Conservation (phyloP, 2,888 invertebrate genomes). For the Chironomus tentans region DNA sequence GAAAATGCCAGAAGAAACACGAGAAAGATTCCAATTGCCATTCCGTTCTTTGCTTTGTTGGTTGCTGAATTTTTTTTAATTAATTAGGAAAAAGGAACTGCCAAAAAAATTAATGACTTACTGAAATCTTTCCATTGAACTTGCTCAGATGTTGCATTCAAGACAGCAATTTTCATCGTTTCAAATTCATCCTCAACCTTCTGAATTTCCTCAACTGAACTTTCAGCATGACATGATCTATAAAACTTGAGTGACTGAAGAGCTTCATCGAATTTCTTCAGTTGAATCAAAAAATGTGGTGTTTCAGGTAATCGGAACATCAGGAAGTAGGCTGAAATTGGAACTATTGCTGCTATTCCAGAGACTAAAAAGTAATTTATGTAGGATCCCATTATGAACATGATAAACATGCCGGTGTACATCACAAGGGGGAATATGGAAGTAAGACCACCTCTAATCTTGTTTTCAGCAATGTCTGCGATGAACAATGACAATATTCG, state of each 20-base stretch:
- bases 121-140: conserved; percentile 28
- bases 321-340: conserved; percentile 23
- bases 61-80: conserved; percentile 17
- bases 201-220: background rate
- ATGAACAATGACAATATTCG: conserved; percentile 37
- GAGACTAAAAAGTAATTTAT: conserved; percentile 28
- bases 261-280: conserved; percentile 25
- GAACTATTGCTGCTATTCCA: conserved; percentile 27
- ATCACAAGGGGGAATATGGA: conserved; percentile 28
- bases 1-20: conserved; percentile 28
- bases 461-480: conserved; percentile 38
- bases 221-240: conserved; percentile 6
- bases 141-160: background rate
- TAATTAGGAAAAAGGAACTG: no score
- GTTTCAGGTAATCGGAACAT: conserved; percentile 29
- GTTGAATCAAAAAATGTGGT: conserved; percentile 28
- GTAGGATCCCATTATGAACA: conserved; percentile 29
- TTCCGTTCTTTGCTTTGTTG: conserved; percentile 12
- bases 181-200: background rate
- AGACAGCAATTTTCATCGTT: background rate
- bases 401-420: conserved; percentile 28
- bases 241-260: conserved; percentile 29
- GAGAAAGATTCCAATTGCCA: conserved; percentile 27
- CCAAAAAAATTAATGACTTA: background rate
- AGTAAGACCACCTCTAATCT: conserved; percentile 29